Base-by-base conservation (phyloP, 2,888 invertebrate genomes). In the Pediacus dermestoides region DNA sequence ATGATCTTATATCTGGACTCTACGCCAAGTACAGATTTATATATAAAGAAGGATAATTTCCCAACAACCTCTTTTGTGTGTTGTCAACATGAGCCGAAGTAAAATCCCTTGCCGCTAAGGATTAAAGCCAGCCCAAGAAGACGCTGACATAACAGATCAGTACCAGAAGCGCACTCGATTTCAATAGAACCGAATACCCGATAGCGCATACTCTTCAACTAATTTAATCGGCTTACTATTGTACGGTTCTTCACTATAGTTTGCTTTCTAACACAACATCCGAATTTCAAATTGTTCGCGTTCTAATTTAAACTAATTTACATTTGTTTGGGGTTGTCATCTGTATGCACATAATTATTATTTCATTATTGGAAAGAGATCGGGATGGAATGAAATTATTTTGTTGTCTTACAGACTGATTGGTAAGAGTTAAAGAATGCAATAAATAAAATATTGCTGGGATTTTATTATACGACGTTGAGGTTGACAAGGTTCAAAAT, bases 101-200 rank as follows among this genome's bases (percentile, higher is more conserved):
- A 43, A 47, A 48, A 49, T 52, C 46, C 46, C 40, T 42, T 40
- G 45, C 50, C 46, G 45, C 40, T 38, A 42, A 42, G 52, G 53
- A 50, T 55, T 55, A 53, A 31, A 44, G 39, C 35, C 34, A 43
- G 44, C 39, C 46, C 42, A 40, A 42, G 51, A 48, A 55, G 51
- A 50, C 51, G 55, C 49, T 55, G 52, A 55, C 53, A 53, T 51
- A 55, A 55, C 50, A 50, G 46, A 53, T 51, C 52, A 43, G 43
- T 43, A 40, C 39, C 46, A 35, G 37, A 40, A 40, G 42, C 37
- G 41, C 47, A 51, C 46, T 48, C 43, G 46, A 48, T 53, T 46
- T 50, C 51, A 48, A 50, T 50, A 46, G 48, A 33, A 36, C 39
- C 37, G 36, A 38, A 40, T 42, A 34, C 34, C 34, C 33, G 44